phyloP scores from a whole-genome alignment of 23 tunicate species.

The Phallusia fumigata region DNA sequence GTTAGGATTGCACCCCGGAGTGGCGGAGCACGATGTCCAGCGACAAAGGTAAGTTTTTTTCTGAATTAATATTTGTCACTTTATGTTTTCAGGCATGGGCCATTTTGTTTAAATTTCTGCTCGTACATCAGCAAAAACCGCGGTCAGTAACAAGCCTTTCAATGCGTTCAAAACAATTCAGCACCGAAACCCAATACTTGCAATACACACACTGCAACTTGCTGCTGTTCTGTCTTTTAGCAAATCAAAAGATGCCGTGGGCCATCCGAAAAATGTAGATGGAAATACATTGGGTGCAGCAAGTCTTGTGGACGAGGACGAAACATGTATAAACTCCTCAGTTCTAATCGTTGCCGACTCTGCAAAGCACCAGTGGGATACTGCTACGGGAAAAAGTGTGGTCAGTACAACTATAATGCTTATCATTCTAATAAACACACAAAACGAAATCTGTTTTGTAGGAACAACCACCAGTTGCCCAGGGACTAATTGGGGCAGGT shows the following conservation, averaged over 20 bases:
- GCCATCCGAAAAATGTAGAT: neutral
- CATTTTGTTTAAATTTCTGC: too few relatives aligned
- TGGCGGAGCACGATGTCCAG: neutral
- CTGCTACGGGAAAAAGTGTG: neutral
- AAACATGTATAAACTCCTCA: neutral
- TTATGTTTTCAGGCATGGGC: too few relatives aligned
- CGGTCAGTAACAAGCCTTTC: too few relatives aligned
- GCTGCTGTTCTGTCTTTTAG: neutral
- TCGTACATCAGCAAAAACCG: too few relatives aligned
- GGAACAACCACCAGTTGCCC: neutral
- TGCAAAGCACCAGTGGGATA: neutral
- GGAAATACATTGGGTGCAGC: neutral
- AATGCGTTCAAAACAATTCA: too few relatives aligned
- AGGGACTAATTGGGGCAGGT: neutral
- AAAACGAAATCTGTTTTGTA: too few relatives aligned
- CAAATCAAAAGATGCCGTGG: neutral
- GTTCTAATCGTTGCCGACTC: neutral
- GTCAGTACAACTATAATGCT: too few relatives aligned
- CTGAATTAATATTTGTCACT: too few relatives aligned
- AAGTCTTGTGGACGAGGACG: neutral
- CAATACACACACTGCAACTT: too few relatives aligned
- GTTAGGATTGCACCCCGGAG: neutral
- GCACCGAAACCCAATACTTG: too few relatives aligned
- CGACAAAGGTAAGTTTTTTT: neutral
- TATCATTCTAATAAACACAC: too few relatives aligned